Percentiles rank a stretch among this genome's conserved stretches.
Conservation (phyloP, 2,888 invertebrate species). For the Diaprepes abbreviatus region DNA sequence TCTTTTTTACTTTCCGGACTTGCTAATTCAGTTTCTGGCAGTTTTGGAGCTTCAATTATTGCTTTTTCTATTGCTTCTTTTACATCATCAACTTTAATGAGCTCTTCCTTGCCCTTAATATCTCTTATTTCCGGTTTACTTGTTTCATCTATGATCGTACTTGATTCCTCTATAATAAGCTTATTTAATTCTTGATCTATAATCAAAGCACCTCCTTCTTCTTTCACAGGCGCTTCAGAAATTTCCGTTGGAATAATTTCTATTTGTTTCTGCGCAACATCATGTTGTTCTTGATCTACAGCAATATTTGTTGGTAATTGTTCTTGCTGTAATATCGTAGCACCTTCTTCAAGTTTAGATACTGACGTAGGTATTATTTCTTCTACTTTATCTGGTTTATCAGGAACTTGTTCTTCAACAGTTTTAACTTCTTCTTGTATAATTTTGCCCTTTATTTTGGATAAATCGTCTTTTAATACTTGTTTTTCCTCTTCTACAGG, state of each 20-base stretch:
- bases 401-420: neutral
- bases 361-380: neutral
- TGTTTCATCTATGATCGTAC: neutral
- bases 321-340: neutral
- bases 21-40: neutral
- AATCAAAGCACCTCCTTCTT: no score
- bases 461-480: no score
- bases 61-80: no score
- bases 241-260: neutral
- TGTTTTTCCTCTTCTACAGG: no score
- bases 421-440: neutral
- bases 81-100: no score
- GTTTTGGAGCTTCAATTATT: neutral
- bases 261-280: neutral
- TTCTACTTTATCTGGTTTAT: neutral
- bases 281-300: no score
- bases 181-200: no score
- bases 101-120: neutral
- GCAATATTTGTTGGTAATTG: no score
- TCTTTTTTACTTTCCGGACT: slow-evolving; percentile 16
- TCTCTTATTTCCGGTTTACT: neutral
- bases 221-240: neutral
- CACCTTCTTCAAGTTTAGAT: no score
- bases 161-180: neutral
- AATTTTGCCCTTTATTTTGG: no score